Base-by-base conservation (phyloP, 2,888 invertebrate genomes). In the Leptogaster cylindrica region DNA sequence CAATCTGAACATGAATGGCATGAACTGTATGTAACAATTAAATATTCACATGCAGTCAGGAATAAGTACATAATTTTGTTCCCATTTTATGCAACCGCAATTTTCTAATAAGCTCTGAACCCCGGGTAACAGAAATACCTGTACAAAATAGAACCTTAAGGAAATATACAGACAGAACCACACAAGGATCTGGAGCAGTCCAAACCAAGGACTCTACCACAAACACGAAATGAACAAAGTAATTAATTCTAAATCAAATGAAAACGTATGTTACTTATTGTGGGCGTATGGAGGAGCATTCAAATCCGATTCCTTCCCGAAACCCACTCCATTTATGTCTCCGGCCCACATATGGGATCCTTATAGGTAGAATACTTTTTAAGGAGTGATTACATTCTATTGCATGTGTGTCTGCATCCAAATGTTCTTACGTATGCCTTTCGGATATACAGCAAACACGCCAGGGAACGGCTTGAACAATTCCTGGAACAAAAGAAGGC, bases 171-270 rank as follows among this genome's bases (percentile, higher is more conserved):
- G 31, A 31, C 7, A 5, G 50, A 0, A 18, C 14, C 12, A 20
- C 12, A 10, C 23, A 44, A 12, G n/a, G 20, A 44, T 33, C 31
- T 44, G 50, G 18, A 50, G 36, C 48, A 16, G 48, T 28, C 28
- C 23, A 48, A 50, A 50, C 48, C 64, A 10, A 39, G 48, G 36
- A 48, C 46, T 33, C 48, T 16, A 31, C 63, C 48, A 46, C 64
- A 55, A 55, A 50, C 31, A 23, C 33, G 23, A 50, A 64, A 44
- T 33, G 64, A 48, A 64, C 64, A 64, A 64, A 64, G 48, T 64
- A 64, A 64, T 64, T 64, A 64, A 48, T 64, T 64, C 64, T 64
- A 64, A 64, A 64, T 64, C 46, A 48, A 64, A 64, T 64, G 64
- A 64, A 64, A 64, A 64, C 64, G 64, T 64, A 64, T 64, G 64